phyloP scores from a whole-genome alignment of 2,888 invertebrate species.

The Harpalus rufipes region DNA sequence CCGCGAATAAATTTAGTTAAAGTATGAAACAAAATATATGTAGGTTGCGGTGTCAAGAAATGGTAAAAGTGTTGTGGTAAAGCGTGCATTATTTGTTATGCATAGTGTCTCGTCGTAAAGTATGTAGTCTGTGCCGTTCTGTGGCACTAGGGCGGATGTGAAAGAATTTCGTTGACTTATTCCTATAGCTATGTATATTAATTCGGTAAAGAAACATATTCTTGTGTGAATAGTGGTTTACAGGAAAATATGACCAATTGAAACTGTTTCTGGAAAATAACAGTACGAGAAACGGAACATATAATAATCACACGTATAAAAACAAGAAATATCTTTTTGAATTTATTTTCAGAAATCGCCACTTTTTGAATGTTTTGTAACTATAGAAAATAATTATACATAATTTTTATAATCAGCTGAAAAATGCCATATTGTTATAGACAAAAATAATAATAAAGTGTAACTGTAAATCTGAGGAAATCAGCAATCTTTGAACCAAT shows the following conservation, averaged over 20 bases:
- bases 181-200: background rate
- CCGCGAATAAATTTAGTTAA: background rate
- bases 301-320: too few species aligned
- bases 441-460: too few species aligned
- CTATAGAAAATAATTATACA: too few species aligned
- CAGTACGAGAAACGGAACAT: background rate
- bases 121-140: conserved; percentile 23
- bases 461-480: too few species aligned
- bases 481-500: too few species aligned
- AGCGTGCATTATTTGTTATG: conserved; percentile 22
- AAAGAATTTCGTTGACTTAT: conserved; percentile 15
- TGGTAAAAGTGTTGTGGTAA: conserved; percentile 41
- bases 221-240: background rate
- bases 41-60: conserved; percentile 23
- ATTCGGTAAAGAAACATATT: conserved; percentile 1
- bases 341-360: too few species aligned
- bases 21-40: conserved; percentile 19
- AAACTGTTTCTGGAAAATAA: background rate
- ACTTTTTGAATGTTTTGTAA: too few species aligned
- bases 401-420: too few species aligned
- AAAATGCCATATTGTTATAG: too few species aligned
- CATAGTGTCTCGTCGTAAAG: conserved; percentile 2
- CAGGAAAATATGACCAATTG: too few species aligned
- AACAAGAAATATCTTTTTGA: too few species aligned
- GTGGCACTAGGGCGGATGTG: conserved; percentile 34